Percentiles rank a stretch among this genome's conserved stretches.
Evolutionary conservation across 2,113 vertebrate genomes (phyloP).

Genomic region (Carassius carassius): DNA sequence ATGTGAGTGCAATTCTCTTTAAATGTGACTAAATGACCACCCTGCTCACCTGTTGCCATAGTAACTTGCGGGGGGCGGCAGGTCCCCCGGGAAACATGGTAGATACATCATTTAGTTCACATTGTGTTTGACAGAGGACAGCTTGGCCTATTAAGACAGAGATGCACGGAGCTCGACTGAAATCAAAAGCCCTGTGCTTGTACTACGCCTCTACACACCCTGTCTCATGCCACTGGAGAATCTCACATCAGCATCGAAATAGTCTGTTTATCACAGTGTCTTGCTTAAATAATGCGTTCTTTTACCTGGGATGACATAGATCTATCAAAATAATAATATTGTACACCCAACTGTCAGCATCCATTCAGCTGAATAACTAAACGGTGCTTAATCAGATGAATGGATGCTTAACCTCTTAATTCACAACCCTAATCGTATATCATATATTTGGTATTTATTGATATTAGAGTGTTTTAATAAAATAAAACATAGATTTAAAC

Average conservation of each 20-base stretch:
- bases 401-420: no score
- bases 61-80: constrained; percentile 49
- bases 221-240: background rate
- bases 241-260: background rate
- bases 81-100: constrained; percentile 29
- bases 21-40: constrained; percentile 42
- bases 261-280: background rate
- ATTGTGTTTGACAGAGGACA: constrained; percentile 31
- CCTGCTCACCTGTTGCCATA: constrained; percentile 57
- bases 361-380: no score
- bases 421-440: no score
- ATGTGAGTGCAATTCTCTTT: constrained; percentile 41
- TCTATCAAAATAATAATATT: background rate
- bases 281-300: background rate
- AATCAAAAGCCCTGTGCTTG: background rate
- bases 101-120: constrained; percentile 45
- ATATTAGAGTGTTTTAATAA: no score
- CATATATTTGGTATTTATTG: no score
- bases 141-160: constrained; percentile 18
- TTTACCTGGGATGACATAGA: background rate
- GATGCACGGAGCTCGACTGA: background rate
- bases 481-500: no score
- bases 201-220: background rate
- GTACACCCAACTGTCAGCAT: background rate
- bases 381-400: no score